Conservation (phyloP, 2,113 vertebrate species). For the Gnathonemus echidnorhynchus region DNA sequence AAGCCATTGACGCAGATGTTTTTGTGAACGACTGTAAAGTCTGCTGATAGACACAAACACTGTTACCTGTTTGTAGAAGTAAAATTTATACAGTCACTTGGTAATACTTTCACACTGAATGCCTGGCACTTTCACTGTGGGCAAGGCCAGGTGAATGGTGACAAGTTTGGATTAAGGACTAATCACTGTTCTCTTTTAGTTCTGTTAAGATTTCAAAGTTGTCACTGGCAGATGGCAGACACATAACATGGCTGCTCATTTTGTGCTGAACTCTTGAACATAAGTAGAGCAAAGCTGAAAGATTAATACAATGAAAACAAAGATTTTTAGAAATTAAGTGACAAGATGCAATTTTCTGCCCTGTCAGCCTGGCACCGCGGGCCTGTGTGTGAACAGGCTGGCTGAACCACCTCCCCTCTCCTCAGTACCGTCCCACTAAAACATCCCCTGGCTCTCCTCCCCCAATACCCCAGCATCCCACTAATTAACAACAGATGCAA, state of each 20-base stretch:
- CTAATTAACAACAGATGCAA: neutral
- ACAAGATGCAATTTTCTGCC: constrained; percentile 94
- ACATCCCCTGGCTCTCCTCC: constrained; percentile 37
- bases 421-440: constrained; percentile 43
- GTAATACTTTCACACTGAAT: neutral
- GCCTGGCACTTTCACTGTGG: neutral
- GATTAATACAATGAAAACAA: constrained; percentile 94
- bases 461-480: neutral
- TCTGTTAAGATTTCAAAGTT: constrained; percentile 35
- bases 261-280: constrained; percentile 87
- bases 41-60: neutral
- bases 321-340: constrained; percentile 88
- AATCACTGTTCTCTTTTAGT: constrained; percentile 49
- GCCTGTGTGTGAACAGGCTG: constrained; percentile 56
- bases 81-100: neutral
- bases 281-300: constrained; percentile 85
- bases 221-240: constrained; percentile 46
- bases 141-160: constrained; percentile 28
- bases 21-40: neutral
- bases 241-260: constrained; percentile 52
- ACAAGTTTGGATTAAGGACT: constrained; percentile 21
- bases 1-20: neutral
- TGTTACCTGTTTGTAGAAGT: neutral
- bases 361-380: constrained; percentile 76
- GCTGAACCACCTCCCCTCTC: neutral